Evolutionary conservation across 2,113 vertebrate genomes (phyloP).

Genomic region (Peromyscus californicus): DNA sequence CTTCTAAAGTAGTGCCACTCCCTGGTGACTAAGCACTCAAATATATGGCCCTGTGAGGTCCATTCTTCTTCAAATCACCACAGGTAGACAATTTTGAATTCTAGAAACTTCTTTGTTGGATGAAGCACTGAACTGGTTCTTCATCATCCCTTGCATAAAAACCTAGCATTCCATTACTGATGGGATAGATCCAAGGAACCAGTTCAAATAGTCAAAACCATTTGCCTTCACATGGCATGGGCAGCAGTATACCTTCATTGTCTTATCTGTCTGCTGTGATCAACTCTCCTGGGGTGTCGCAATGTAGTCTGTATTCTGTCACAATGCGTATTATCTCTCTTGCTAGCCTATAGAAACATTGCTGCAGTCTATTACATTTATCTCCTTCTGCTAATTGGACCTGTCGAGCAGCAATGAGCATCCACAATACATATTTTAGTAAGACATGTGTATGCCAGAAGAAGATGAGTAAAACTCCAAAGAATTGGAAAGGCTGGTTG

Average conservation of each 20-base stretch:
- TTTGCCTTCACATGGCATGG: not conserved
- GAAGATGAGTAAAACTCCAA: not conserved
- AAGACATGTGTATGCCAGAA: not conserved
- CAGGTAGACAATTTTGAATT: not conserved
- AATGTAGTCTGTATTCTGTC: not conserved
- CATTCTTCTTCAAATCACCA: not conserved
- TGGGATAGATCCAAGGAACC: not conserved
- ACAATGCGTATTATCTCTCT: not conserved
- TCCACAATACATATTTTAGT: constrained; percentile 1
- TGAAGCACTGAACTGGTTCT: not conserved
- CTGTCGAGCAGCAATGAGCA: constrained; percentile 22
- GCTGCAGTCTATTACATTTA: not conserved
- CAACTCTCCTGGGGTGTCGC: not conserved
- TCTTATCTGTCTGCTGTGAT: not conserved
- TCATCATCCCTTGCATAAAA: not conserved
- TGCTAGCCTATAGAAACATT: constrained; percentile 45
- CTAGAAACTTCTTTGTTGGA: not conserved
- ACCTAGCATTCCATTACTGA: not conserved
- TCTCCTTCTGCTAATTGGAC: not conserved
- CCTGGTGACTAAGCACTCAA: not conserved
- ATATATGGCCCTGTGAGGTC: not conserved
- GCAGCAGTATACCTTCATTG: not conserved
- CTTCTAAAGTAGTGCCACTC: not conserved
- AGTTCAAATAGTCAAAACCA: constrained; percentile 13
- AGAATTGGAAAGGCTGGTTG: constrained; percentile 33